phyloP scores from a whole-genome alignment of 2,797 vertebrate genomes.

The Dendrocincla tyrannina region DNA sequence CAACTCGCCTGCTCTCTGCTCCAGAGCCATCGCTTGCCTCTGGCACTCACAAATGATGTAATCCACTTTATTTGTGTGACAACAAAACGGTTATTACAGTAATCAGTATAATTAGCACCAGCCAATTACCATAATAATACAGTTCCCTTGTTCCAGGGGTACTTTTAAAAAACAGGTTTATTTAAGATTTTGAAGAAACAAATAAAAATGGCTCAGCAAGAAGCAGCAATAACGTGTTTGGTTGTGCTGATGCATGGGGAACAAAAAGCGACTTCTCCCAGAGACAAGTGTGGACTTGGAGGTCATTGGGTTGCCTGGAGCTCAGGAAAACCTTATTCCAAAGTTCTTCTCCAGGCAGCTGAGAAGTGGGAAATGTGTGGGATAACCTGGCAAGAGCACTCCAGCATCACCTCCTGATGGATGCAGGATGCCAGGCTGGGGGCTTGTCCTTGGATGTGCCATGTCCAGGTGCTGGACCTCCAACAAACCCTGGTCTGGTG shows the following conservation, averaged over 20 bases:
- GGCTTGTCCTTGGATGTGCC: not conserved
- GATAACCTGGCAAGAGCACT: not conserved
- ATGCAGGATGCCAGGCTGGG: fast-evolving
- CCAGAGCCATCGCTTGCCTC: slow-evolving; percentile 55
- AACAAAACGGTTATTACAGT: slow-evolving; percentile 80
- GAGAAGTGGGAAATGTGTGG: not conserved
- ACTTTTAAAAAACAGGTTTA: slow-evolving; percentile 71
- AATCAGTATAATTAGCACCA: slow-evolving; percentile 82
- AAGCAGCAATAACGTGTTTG: not conserved
- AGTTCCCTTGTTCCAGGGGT: slow-evolving; percentile 71
- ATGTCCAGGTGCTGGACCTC: fast-evolving
- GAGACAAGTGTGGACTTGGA: not conserved
- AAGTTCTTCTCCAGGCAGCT: not conserved
- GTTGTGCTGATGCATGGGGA: slow-evolving; percentile 36
- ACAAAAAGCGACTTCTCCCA: slow-evolving; percentile 25
- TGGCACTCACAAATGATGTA: slow-evolving; percentile 75
- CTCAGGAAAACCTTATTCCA: not conserved
- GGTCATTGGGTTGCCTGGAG: not conserved
- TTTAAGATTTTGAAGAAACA: slow-evolving; percentile 56
- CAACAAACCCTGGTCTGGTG: not conserved
- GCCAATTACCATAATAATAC: slow-evolving; percentile 83
- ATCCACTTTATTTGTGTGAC: slow-evolving; percentile 78
- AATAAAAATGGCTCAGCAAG: not conserved
- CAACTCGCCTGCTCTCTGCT: not conserved
- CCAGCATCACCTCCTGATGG: fast-evolving